Percentiles rank a stretch among this genome's conserved stretches.
These are phyloP conservation scores for Tarsius wallacei DNA, from an alignment of 2,797 vertebrate genomes.

Conservation along the genomic window DNA sequence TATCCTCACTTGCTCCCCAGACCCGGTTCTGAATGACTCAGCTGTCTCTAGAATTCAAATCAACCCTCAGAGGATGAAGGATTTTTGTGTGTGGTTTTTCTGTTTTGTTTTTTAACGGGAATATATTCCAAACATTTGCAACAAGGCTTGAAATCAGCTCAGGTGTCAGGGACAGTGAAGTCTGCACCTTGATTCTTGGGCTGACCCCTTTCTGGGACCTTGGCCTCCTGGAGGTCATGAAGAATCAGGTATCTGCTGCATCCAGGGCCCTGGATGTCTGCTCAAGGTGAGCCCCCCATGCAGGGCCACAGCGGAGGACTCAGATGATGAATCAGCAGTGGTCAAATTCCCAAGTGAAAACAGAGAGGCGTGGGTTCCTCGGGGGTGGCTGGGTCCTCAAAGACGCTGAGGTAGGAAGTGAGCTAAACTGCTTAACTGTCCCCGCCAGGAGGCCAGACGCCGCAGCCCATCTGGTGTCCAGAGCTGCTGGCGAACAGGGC, in stretches of 20 bases:
- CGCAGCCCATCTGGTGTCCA: constrained; percentile 90
- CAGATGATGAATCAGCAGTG: not conserved
- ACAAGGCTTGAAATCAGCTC: not conserved
- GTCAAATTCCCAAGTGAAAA: not conserved
- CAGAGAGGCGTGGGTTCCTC: not conserved
- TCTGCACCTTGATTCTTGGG: not conserved
- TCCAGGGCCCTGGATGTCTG: accelerated
- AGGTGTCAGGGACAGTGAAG: not conserved
- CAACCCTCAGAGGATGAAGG: not conserved
- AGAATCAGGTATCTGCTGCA: accelerated
- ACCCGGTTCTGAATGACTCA: not conserved
- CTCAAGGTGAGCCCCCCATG: not conserved
- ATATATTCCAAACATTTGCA: not conserved
- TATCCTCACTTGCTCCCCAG: not conserved
- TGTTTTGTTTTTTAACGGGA: not conserved
- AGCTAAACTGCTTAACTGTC: constrained; percentile 85
- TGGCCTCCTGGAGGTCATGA: accelerated
- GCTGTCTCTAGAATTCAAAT: constrained; percentile 19
- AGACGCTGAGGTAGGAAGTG: constrained; percentile 75
- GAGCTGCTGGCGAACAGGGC: constrained; percentile 83
- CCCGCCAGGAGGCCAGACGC: constrained; percentile 89
- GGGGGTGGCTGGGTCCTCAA: constrained; percentile 65
- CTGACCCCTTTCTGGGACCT: not conserved
- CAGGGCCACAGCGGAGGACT: not conserved
- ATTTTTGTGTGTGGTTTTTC: no score